Evolutionary conservation across 2,888 invertebrate species (phyloP).

Genomic region (Cephus nigrinus): DNA sequence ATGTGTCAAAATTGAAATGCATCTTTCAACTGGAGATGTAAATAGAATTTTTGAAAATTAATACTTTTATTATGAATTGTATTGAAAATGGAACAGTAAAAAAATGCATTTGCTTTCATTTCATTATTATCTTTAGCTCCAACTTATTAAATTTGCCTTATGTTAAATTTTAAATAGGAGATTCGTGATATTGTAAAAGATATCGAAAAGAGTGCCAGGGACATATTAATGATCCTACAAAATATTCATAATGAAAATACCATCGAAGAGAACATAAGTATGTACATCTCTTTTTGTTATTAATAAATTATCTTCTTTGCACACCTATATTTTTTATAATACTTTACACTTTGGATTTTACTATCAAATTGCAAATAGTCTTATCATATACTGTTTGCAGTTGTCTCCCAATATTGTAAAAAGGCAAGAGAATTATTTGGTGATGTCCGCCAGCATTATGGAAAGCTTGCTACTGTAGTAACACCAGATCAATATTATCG

Average conservation of each 20-base stretch:
- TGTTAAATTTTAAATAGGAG: constrained; percentile 64
- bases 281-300: constrained; percentile 14
- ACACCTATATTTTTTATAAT: constrained; percentile 8
- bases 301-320: constrained; percentile 14
- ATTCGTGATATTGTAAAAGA: constrained; percentile 79
- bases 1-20: background rate
- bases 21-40: background rate
- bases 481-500: constrained; percentile 85
- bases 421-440: constrained; percentile 76
- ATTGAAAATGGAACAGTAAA: no score
- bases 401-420: constrained; percentile 74
- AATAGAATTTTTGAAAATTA: constrained; percentile 12
- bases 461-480: constrained; percentile 74
- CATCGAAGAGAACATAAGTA: constrained; percentile 75
- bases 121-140: constrained; percentile 17
- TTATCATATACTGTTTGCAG: constrained; percentile 32
- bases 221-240: constrained; percentile 83
- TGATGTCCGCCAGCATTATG: constrained; percentile 74
- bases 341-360: constrained; percentile 16
- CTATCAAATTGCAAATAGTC: background rate
- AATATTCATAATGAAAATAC: constrained; percentile 80
- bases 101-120: background rate
- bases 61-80: constrained; percentile 13
- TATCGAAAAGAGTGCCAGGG: constrained; percentile 82
- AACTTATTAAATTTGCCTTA: background rate